Evolutionary conservation across 2,113 vertebrate genomes (phyloP), one percentile per base, ranked within the genome.

Genomic region (Zosterops borbonicus): DNA sequence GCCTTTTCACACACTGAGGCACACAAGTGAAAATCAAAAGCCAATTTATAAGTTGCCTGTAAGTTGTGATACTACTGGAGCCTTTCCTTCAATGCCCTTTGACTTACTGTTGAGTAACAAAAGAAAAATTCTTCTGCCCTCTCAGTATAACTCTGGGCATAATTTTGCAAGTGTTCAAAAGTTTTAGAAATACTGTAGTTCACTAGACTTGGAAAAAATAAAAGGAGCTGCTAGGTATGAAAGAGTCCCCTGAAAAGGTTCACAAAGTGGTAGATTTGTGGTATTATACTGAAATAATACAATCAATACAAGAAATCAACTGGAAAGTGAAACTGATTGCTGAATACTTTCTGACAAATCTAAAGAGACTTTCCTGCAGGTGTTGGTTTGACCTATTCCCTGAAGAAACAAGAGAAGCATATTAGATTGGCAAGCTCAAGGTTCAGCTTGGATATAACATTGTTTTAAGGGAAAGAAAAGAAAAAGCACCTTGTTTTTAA

Each of bases 231-330:
- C 62, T 76, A 49, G n/a, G 52, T 90, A 55, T n/a, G 76, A 67
- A 24, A 39, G 8, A 60, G 14, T 23, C 14, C 5, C 14, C 44
- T 85, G 46, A 85, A 88, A 86, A 80, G 46, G 27, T 88, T 9
- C 14, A 67, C 27, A 41, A 77, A 95, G 47, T 6, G 12, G 52
- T 59, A 80, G 22, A 67, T 81, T 59, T 2, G 2, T 24, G 31
- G 23, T 56, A 37, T 58, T 84, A 63, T 21, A 44, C 37, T 77
- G 60, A 90, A 95, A 90, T 90, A 92, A 91, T 68, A 64, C 44
- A 64, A 90, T 94, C 82, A 92, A 88, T 90, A 83, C 22, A 64
- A 86, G 71, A 93, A 95, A 83, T 68, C 85, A 86, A 19, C 60
- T 78, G 85, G 76, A 90, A 91, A 92, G 55, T 46, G 37, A 89